Evolutionary conservation across 2,888 invertebrate species (phyloP), one percentile per base, ranked within the genome.

Genomic region (Sisyra terminalis): DNA sequence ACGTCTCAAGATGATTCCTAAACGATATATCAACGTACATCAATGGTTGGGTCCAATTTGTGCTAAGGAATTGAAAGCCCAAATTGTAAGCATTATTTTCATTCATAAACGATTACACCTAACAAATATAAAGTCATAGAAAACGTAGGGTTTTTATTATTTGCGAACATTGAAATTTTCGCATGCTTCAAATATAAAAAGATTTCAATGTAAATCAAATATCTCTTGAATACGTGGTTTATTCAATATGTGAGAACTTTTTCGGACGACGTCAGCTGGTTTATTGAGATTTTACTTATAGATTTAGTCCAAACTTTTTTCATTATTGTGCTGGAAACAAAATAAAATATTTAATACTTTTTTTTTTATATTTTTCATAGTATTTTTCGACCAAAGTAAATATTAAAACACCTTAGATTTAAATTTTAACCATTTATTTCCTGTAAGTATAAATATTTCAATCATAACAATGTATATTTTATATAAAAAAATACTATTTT

Each of bases 11-110:
- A 79, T 88, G 72, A 73, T 88, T 66, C 85, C 86, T 57, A 88
- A 88, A 70, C 73, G 88, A 57, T 88, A 83, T 66, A 84, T 88
- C 63, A 86, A 84, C 69, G 73, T 88, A 61, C 89, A 89, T 65
- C 85, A 86, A 65, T 87, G 86, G 85, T 70, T 88, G 59, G 82
- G 86, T 58, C 88, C 88, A 51, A 72, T 79, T 56, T 75, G 64
- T 68, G 66, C 73, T 59, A 85, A 85, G 71, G 84, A 85, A 68
- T 71, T 80, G 57, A 81, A 80, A 66, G 71, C 78, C 58, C 79
- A 80, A 75, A 74, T 80, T 65, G 80, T 81, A 75, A 71, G 71
- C 69, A 46, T 32, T 44, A 18, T 41, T 17, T 30, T 40, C 30
- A 29, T 14, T 14, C 13, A 32, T 32, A 32, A 32, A 13, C n/a